A percentile compares a stretch with the other conserved stretches of the same genome.
Conservation (phyloP, 1,140 invertebrate genomes). For the Euura saliciscinereae region DNA sequence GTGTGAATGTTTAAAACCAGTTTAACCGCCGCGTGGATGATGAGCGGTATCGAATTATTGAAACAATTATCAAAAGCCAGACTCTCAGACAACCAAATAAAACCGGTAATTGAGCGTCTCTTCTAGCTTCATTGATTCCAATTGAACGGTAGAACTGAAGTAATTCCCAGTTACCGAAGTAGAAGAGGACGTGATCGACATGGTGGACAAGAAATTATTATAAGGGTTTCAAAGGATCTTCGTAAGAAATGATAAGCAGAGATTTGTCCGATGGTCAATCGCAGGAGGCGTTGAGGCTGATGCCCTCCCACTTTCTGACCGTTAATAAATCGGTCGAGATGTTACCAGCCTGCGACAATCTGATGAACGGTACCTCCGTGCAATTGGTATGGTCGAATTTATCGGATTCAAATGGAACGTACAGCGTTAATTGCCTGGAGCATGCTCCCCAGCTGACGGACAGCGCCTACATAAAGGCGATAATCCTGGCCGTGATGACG, state of each 20-base stretch:
- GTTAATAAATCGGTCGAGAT: not conserved
- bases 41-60: no score
- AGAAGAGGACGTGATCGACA: no score
- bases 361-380: not conserved
- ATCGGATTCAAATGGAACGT: conserved; percentile 22
- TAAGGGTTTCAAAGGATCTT: not conserved
- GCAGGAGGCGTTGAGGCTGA: not conserved
- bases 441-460: conserved; percentile 69
- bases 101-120: no score
- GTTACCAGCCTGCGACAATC: not conserved
- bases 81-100: no score
- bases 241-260: not conserved
- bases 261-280: not conserved
- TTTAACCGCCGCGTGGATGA: no score
- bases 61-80: no score
- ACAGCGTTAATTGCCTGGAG: conserved; percentile 62
- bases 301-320: not conserved
- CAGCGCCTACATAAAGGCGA: conserved; percentile 65
- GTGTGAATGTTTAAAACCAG: no score
- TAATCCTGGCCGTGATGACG: conserved; percentile 71
- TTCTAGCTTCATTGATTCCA: no score
- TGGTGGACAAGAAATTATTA: no score
- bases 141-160: no score
- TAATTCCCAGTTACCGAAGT: no score
- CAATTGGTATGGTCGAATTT: not conserved